Evolutionary conservation across 2,113 vertebrate species (phyloP), one percentile per base, ranked within the genome.

Genomic region (Ammodytes marinus): DNA sequence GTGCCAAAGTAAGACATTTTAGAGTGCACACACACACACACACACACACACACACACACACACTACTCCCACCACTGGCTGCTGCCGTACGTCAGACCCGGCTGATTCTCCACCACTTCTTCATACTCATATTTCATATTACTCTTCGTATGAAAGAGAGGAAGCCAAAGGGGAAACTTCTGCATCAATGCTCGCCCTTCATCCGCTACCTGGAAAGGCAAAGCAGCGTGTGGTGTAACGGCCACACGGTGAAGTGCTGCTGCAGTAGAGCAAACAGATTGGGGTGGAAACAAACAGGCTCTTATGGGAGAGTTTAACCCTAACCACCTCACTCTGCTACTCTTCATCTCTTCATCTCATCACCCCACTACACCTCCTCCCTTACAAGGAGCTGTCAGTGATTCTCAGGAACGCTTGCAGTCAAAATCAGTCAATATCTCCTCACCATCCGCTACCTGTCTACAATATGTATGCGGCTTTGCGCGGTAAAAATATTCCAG

Each of bases 171-270:
- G 85, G 27, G 74, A 89, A 90, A 82, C 64, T 65, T 57, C 58
- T 39, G 61, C 82, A 77, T 87, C 84, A 87, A 83, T 84, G 82
- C 88, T 17, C 15, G 65, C 82, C 27, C 86, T 87, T 91, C 82
- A 84, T 88, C 45, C 2, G 40, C 83, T 11, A 27, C 74, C 53
- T 72, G 83, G 69, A 77, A 72, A 13, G 8, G 53, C 39, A 69
- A 49, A 15, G 49, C 35, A 27, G 5, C 27, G 14, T 47, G 63
- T 2, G 66, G 70, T 54, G 9, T 14, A 81, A 79, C 49, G 46
- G 79, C 37, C 78, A 63, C 69, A 10, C 7, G 60, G 59, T 82
- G 35, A 78, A 79, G 69, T 70, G 49, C 50, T 55, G 64, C 64
- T 27, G 8, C 69, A 8, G 69, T 45, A 74, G 42, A 39, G 77